A percentile compares a stretch with the other conserved stretches of the same genome.
Evolutionary conservation across 2,888 invertebrate species (phyloP).

Genomic region (Drosophila suboccidentalis): DNA sequence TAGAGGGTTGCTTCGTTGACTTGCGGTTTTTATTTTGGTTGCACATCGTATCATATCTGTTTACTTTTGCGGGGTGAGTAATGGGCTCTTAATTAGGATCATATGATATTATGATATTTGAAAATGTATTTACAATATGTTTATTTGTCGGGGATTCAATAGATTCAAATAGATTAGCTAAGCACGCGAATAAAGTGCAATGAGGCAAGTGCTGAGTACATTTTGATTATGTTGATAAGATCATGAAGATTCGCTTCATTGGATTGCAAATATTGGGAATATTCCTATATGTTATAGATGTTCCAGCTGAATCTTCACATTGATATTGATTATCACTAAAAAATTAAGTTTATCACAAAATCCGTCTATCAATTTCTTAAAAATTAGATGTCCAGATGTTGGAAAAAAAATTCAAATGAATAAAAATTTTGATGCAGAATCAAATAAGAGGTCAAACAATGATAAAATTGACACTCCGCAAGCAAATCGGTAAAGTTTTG

Average conservation of each 20-base stretch:
- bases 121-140: constrained; percentile 52
- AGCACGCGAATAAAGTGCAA: constrained; percentile 18
- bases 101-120: constrained; percentile 70
- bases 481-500: no score
- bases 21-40: constrained; percentile 70
- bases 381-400: no score
- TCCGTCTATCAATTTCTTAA: neutral
- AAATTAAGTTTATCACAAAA: neutral
- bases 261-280: constrained; percentile 17
- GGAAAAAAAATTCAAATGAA: no score
- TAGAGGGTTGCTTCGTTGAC: constrained; percentile 53
- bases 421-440: no score
- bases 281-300: neutral
- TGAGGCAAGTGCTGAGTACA: constrained; percentile 35
- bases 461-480: no score
- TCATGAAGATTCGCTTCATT: constrained; percentile 42
- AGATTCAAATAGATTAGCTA: constrained; percentile 32
- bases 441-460: no score
- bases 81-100: constrained; percentile 83
- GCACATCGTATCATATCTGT: constrained; percentile 55
- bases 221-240: constrained; percentile 3
- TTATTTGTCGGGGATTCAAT: constrained; percentile 25
- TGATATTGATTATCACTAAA: neutral
- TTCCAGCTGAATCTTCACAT: neutral
- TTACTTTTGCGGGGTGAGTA: constrained; percentile 73